phyloP scores from a whole-genome alignment of 2,888 invertebrate species.

The Sarcophaga rosellei region DNA sequence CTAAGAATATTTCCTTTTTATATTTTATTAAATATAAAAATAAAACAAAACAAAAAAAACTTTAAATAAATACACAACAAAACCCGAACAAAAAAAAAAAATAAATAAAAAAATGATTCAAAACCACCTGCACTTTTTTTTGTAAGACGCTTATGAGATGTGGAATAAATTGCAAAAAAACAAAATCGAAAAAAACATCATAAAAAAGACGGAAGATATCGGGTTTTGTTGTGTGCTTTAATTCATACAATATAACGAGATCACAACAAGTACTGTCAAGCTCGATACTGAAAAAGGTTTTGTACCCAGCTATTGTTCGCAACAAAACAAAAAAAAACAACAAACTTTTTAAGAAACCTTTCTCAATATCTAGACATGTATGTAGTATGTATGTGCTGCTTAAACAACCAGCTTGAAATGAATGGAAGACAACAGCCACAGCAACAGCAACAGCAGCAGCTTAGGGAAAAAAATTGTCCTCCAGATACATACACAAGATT shows the following conservation, averaged over 20 bases:
- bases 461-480: conserved; percentile 73
- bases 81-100: background rate
- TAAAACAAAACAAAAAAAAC: background rate
- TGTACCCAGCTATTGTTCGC: conserved; percentile 53
- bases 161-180: conserved; percentile 3
- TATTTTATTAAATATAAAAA: conserved; percentile 24
- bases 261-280: background rate
- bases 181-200: conserved; percentile 13
- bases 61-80: conserved; percentile 16
- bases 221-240: conserved; percentile 34
- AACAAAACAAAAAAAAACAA: conserved; percentile 26
- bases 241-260: conserved; percentile 44
- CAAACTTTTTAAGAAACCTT: conserved; percentile 31
- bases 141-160: background rate
- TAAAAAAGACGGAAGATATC: conserved; percentile 14
- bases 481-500: conserved; percentile 79
- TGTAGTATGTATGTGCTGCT: conserved; percentile 17
- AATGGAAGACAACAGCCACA: conserved; percentile 43
- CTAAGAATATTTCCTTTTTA: conserved; percentile 25
- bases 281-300: background rate
- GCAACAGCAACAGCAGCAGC: background rate
- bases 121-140: conserved; percentile 65
- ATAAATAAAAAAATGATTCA: background rate
- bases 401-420: conserved; percentile 63
- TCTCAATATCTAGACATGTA: conserved; percentile 57